phyloP scores from a whole-genome alignment of 2,888 invertebrate genomes.

The Eulithis testata region DNA sequence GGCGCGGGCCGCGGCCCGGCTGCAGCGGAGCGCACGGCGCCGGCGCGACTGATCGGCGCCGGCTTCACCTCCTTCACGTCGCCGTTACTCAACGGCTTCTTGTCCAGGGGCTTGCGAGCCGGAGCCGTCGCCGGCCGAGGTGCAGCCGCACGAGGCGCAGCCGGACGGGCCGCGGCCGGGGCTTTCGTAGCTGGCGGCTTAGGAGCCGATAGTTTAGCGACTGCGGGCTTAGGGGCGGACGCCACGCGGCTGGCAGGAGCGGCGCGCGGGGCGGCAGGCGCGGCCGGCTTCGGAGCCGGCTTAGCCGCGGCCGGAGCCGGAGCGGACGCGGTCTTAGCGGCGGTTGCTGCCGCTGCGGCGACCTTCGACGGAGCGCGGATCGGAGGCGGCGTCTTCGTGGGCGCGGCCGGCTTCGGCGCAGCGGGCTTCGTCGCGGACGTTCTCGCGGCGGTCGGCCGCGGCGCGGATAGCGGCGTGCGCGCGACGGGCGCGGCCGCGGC shows the following conservation, averaged over 20 bases:
- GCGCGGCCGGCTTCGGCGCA: constrained; percentile 29
- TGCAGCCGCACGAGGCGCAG: constrained; percentile 42
- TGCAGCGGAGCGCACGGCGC: constrained; percentile 49
- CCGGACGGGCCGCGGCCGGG: constrained; percentile 17
- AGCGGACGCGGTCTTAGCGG: constrained; percentile 57
- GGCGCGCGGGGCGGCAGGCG: constrained; percentile 59
- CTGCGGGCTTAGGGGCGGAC: constrained; percentile 41
- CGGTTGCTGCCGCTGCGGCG: constrained; percentile 30
- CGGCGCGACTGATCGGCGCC: constrained; percentile 40
- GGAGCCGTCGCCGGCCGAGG: constrained; percentile 46
- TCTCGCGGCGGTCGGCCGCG: constrained; percentile 48
- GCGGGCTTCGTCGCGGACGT: constrained; percentile 43
- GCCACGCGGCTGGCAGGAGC: constrained; percentile 32
- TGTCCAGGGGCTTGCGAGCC: constrained; percentile 64
- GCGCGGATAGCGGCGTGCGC: constrained; percentile 47
- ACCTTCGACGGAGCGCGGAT: constrained; percentile 25
- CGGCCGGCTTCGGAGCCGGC: constrained; percentile 38
- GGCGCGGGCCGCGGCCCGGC: constrained; percentile 39
- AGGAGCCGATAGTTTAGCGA: constrained; percentile 34
- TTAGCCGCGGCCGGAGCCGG: constrained; percentile 56
- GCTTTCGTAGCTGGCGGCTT: constrained; percentile 33
- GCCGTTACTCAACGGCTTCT: constrained; percentile 83
- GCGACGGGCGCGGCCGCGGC: constrained; percentile 50
- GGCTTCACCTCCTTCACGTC: constrained; percentile 72
- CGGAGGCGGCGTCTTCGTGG: constrained; percentile 39